A percentile compares a stretch with the other conserved stretches of the same genome.
These are phyloP conservation scores for Lepidonotus clava DNA, from an alignment of 2,888 invertebrate species.

Conservation along the genomic window DNA sequence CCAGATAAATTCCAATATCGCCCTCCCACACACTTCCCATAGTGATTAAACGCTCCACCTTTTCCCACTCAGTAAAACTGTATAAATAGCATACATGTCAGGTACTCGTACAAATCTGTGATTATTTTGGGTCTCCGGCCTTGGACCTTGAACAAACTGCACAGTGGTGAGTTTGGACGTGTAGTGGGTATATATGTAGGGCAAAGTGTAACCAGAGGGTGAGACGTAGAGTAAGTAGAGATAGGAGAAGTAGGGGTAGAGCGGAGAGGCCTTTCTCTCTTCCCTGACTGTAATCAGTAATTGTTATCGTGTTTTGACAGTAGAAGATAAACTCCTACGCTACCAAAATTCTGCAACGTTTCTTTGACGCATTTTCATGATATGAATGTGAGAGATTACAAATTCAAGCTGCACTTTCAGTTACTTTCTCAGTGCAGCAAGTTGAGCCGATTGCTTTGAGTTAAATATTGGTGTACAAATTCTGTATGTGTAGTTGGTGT, in stretches of 20 bases:
- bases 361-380: not conserved
- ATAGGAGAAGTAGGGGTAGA: not conserved
- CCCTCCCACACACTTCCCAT: not conserved
- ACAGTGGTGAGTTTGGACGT: not conserved
- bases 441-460: not conserved
- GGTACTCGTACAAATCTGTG: not conserved
- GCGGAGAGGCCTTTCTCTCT: not conserved
- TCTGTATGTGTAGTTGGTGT: not conserved
- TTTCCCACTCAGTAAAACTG: not conserved
- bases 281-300: not conserved
- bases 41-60: not conserved
- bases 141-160: not conserved
- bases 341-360: not conserved
- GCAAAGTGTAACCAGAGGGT: not conserved
- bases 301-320: not conserved
- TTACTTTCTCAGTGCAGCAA: not conserved
- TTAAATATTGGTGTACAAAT: not conserved
- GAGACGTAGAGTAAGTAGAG: not conserved
- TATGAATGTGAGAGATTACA: not conserved
- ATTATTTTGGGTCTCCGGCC: slow-evolving; percentile 28
- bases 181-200: not conserved
- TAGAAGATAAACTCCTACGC: not conserved
- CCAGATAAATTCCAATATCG: not conserved
- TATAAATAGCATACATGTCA: not conserved
- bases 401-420: not conserved